Evolutionary conservation across 2,888 invertebrate species (phyloP).

Genomic region (Pecten maximus): DNA sequence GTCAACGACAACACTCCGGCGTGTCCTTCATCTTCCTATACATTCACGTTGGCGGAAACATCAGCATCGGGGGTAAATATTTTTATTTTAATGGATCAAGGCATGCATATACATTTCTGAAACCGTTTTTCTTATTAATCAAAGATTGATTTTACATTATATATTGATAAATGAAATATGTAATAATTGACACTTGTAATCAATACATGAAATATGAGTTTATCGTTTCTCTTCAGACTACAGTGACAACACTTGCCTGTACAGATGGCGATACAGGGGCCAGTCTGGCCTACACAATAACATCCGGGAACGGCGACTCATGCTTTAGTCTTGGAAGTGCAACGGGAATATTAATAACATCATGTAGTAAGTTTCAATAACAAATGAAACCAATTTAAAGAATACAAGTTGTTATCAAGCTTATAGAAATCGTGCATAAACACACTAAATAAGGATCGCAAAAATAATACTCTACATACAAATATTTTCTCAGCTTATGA

Average conservation of each 20-base stretch:
- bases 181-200: too few relatives aligned
- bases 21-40: constrained; percentile 60
- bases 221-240: not conserved
- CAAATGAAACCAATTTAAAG: too few relatives aligned
- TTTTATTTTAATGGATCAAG: not conserved
- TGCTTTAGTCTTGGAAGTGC: constrained; percentile 56
- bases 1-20: constrained; percentile 72
- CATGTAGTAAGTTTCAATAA: not conserved
- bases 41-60: constrained; percentile 56
- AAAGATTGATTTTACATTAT: not conserved
- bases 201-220: not conserved
- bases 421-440: too few relatives aligned
- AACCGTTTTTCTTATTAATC: not conserved
- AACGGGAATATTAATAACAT: constrained; percentile 46
- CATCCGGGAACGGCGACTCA: constrained; percentile 57
- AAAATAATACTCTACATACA: too few relatives aligned
- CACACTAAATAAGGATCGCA: too few relatives aligned
- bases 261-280: constrained; percentile 63
- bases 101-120: not conserved
- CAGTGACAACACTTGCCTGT: constrained; percentile 58
- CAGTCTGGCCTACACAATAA: constrained; percentile 57
- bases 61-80: constrained; percentile 51
- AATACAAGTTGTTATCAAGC: too few relatives aligned
- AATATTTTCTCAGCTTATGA: too few relatives aligned
- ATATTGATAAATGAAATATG: too few relatives aligned